Evolutionary conservation across 1,140 invertebrate species (phyloP).

Genomic region (Lethrus apterus): DNA sequence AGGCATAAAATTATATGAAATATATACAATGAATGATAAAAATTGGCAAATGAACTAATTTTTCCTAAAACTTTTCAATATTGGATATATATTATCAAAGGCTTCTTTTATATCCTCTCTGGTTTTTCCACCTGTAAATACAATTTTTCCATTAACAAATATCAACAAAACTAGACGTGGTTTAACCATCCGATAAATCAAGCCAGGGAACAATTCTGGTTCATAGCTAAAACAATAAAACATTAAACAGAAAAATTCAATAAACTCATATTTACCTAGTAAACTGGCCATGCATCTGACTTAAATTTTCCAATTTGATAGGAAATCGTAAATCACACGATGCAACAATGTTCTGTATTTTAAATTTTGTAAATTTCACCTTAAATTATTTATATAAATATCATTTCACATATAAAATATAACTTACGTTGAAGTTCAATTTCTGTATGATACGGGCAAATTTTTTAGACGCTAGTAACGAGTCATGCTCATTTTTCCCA

Average conservation of each 20-base stretch:
- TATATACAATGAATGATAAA: too few species aligned
- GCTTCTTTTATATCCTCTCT: conserved; percentile 98
- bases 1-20: too few species aligned
- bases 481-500: conserved; percentile 91
- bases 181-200: conserved; percentile 99
- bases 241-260: background rate
- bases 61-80: conserved; percentile 98
- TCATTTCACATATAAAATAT: conserved; percentile 12
- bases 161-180: conserved; percentile 98
- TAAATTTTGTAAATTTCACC: conserved; percentile 95
- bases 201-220: conserved; percentile 92
- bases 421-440: conserved; percentile 84
- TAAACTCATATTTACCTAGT: conserved; percentile 54
- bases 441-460: conserved; percentile 98
- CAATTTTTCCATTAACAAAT: conserved; percentile 98
- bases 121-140: conserved; percentile 96
- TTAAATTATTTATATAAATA: conserved; percentile 42
- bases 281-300: conserved; percentile 92
- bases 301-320: conserved; percentile 90
- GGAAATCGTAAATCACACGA: conserved; percentile 98
- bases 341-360: conserved; percentile 98
- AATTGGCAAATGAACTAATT: conserved; percentile 23
- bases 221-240: conserved; percentile 53
- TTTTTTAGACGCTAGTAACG: conserved; percentile 88
- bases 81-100: conserved; percentile 99